phyloP scores from a whole-genome alignment of 2,113 vertebrate species.

The Oxyura jamaicensis region DNA sequence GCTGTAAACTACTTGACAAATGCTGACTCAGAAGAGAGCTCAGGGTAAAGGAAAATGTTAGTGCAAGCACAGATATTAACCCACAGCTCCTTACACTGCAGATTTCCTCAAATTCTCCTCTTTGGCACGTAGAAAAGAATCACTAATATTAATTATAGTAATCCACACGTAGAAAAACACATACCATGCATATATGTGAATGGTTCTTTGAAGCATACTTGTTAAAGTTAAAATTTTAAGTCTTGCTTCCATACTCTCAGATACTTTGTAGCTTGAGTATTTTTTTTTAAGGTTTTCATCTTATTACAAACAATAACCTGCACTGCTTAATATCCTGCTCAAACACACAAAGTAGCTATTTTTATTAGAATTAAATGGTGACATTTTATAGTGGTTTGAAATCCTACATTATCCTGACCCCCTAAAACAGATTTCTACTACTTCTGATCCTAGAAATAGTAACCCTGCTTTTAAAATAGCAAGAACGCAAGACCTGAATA shows the following conservation, averaged over 20 bases:
- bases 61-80: neutral
- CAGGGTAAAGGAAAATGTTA: conserved; percentile 1
- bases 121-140: neutral
- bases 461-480: neutral
- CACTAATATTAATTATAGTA: neutral
- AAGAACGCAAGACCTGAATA: neutral
- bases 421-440: neutral
- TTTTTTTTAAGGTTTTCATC: neutral
- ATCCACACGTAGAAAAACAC: neutral
- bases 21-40: neutral
- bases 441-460: neutral
- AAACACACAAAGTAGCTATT: neutral
- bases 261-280: neutral
- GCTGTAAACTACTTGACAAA: conserved; percentile 3
- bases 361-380: neutral
- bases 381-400: neutral
- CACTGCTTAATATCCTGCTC: neutral
- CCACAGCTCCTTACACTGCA: neutral
- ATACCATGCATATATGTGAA: neutral
- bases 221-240: neutral
- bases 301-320: neutral
- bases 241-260: neutral
- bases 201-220: neutral
- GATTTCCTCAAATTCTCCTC: neutral
- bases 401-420: neutral